Conservation (phyloP, 2,113 vertebrate species). For the Hemiprocne comata region DNA sequence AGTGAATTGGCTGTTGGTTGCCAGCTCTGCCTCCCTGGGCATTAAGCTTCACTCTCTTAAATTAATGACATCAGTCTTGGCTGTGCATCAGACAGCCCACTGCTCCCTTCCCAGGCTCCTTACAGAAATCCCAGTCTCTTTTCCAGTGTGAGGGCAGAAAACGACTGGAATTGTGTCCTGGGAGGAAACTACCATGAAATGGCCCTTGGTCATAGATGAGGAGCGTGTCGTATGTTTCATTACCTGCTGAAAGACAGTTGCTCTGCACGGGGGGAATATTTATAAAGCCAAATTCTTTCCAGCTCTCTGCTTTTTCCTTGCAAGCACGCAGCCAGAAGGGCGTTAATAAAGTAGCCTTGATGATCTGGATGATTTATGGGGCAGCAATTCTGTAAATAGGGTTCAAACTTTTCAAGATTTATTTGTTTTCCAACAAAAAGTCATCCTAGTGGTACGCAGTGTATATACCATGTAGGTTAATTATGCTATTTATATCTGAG, state of each 20-base stretch:
- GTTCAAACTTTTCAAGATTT: background rate
- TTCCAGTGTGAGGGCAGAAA: background rate
- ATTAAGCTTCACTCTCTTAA: background rate
- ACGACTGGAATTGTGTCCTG: background rate
- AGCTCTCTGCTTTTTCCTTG: background rate
- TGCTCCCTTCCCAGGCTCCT: background rate
- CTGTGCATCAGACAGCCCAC: background rate
- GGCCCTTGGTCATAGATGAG: conserved; percentile 58
- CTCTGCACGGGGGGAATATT: background rate
- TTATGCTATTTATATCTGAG: background rate
- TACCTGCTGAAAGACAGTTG: conserved; percentile 44
- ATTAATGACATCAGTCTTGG: background rate
- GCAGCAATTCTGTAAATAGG: background rate
- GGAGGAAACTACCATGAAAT: conserved; percentile 71
- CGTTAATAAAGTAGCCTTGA: background rate
- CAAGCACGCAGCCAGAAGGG: background rate
- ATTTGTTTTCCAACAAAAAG: conserved; percentile 5
- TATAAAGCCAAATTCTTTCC: background rate
- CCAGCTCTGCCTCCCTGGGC: too few relatives aligned
- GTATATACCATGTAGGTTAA: background rate
- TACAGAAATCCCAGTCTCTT: background rate
- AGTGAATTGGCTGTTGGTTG: too few relatives aligned
- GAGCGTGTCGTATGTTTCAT: conserved; percentile 62
- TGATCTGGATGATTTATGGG: background rate
- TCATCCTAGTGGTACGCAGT: background rate